Evolutionary conservation across 1,140 invertebrate species (phyloP).

Genomic region (Contarinia nasturtii): DNA sequence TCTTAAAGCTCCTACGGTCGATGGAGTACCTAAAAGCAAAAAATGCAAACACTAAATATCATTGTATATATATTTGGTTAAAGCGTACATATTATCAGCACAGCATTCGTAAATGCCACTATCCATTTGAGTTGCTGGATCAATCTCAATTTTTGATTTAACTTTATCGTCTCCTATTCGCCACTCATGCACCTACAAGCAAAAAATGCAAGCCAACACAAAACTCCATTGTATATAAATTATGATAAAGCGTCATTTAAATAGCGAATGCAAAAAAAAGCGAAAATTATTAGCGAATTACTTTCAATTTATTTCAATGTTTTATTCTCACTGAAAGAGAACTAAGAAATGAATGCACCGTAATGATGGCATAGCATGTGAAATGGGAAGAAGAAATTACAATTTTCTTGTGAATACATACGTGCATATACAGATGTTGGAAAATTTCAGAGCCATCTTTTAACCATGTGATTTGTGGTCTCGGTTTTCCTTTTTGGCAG

Average conservation of each 20-base stretch:
- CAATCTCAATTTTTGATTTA: slow-evolving; percentile 84
- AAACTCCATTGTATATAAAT: slow-evolving; percentile 1
- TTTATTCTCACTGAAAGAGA: not conserved
- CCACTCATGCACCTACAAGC: slow-evolving; percentile 67
- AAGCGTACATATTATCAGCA: slow-evolving; percentile 87
- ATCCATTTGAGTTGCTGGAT: slow-evolving; percentile 84
- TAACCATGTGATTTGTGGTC: slow-evolving; percentile 80
- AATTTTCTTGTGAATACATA: slow-evolving; percentile 27
- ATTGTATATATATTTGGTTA: too few relatives aligned
- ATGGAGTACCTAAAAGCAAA: too few relatives aligned
- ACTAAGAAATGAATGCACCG: not conserved
- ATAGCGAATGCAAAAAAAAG: not conserved
- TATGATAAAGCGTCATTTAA: too few relatives aligned
- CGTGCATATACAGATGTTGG: slow-evolving; percentile 70
- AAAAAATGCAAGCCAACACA: not conserved
- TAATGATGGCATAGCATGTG: not conserved
- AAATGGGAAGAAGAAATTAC: not conserved
- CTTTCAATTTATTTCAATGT: not conserved
- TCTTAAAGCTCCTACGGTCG: slow-evolving; percentile 72
- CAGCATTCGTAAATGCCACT: slow-evolving; percentile 78
- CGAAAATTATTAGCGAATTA: not conserved
- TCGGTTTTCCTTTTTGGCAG: slow-evolving; percentile 30
- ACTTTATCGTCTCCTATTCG: slow-evolving; percentile 56
- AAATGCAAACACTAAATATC: too few relatives aligned
- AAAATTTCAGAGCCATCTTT: slow-evolving; percentile 83